Evolutionary conservation across 2,113 vertebrate species (phyloP).

Genomic region (Naja naja): DNA sequence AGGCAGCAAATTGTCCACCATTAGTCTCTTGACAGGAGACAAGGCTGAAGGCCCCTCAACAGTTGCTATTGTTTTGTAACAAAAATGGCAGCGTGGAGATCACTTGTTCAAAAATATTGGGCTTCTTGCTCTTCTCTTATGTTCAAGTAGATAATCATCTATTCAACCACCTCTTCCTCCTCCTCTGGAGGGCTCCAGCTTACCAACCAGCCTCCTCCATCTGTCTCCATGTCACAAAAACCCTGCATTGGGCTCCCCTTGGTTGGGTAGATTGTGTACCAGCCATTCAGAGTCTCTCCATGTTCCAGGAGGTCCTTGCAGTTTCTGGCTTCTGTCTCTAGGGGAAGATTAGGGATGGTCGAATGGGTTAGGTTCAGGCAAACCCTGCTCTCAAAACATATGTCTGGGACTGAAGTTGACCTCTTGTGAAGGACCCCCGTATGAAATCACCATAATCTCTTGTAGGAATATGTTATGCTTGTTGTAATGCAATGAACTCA

Average conservation of each 20-base stretch:
- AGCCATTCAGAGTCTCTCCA: slow-evolving; percentile 21
- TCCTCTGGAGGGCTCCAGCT: not conserved
- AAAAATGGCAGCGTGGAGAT: not conserved
- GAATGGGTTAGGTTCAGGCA: not conserved
- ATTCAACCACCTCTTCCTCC: not conserved
- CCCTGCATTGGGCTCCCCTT: slow-evolving; percentile 35
- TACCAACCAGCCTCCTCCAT: slow-evolving; percentile 70
- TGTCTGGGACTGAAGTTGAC: not conserved
- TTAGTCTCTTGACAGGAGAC: not conserved
- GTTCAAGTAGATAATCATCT: not conserved
- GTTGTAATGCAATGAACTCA: not conserved
- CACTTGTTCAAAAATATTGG: not conserved
- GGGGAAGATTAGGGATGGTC: not conserved
- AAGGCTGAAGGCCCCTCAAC: not conserved
- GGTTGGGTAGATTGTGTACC: slow-evolving; percentile 56
- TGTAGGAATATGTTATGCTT: not conserved
- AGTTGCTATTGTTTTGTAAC: not conserved
- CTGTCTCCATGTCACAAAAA: slow-evolving; percentile 68
- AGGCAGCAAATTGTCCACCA: not conserved
- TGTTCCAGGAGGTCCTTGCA: not conserved
- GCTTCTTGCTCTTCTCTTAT: not conserved
- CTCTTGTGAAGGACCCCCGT: not conserved
- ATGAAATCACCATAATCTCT: not conserved
- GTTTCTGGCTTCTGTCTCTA: slow-evolving; percentile 10
- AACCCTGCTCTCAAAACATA: not conserved